Evolutionary conservation across 2,797 vertebrate genomes (phyloP).

Genomic region (Trichosurus vulpecula): DNA sequence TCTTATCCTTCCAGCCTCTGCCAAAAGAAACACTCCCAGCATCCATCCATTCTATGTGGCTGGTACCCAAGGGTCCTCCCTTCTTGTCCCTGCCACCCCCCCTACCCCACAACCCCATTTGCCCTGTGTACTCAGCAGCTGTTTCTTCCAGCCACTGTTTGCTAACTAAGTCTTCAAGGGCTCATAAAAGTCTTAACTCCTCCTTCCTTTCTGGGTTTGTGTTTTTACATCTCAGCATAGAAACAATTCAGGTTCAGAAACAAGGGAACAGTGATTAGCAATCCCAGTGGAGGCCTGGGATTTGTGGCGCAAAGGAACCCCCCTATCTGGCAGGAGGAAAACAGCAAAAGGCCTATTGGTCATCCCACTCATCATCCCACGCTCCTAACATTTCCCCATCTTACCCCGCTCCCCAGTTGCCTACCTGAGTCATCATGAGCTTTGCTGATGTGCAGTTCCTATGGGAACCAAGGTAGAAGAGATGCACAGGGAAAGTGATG

Average conservation of each 20-base stretch:
- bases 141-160: neutral
- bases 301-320: neutral
- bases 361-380: neutral
- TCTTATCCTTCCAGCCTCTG: neutral
- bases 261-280: neutral
- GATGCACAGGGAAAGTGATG: neutral
- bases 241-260: neutral
- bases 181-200: neutral
- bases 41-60: neutral
- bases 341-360: neutral
- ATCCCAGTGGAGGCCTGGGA: neutral
- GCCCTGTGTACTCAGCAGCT: neutral
- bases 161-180: neutral
- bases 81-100: neutral
- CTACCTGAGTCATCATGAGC: slow-evolving; percentile 6
- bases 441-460: neutral
- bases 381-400: neutral
- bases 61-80: neutral
- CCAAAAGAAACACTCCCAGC: neutral
- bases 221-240: neutral
- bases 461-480: neutral
- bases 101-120: neutral
- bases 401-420: neutral
- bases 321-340: neutral
- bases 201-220: neutral